These are phyloP conservation scores for Cyphomyrus plagiostoma DNA, from an alignment of 2,113 vertebrate species.

Conservation along the genomic window DNA sequence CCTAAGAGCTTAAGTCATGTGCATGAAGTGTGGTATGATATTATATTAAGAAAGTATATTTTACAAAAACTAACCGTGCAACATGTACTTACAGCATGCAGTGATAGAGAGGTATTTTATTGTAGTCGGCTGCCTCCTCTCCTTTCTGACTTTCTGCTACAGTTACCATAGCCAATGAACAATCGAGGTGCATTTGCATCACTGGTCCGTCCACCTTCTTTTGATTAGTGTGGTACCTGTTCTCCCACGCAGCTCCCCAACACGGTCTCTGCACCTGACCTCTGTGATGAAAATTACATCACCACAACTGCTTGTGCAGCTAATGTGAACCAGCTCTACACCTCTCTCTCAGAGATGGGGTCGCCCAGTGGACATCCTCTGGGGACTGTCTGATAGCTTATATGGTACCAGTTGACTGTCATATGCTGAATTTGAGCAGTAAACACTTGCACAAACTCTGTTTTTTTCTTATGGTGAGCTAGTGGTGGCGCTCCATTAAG, in stretches of 20 bases:
- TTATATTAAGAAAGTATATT: not conserved
- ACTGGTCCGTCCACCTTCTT: not conserved
- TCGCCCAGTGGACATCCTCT: not conserved
- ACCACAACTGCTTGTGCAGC: not conserved
- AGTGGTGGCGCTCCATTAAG: not conserved
- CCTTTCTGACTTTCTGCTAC: not conserved
- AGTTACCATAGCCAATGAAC: not conserved
- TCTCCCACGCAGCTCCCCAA: not conserved
- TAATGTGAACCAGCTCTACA: no score
- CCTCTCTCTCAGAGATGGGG: not conserved
- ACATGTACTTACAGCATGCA: not conserved
- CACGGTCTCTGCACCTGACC: not conserved
- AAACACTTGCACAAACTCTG: no score
- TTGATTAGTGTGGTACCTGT: not conserved
- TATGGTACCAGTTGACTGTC: no score
- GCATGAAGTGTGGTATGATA: not conserved
- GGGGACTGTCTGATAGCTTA: not conserved
- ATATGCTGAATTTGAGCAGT: no score
- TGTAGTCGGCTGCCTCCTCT: not conserved
- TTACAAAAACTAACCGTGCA: not conserved
- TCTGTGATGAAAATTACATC: not conserved
- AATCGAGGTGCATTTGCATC: not conserved
- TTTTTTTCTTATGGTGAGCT: not conserved
- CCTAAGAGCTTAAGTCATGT: not conserved
- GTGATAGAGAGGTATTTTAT: not conserved